Conservation (phyloP, 1,140 invertebrate species). For the Cydia fagiglandana region DNA sequence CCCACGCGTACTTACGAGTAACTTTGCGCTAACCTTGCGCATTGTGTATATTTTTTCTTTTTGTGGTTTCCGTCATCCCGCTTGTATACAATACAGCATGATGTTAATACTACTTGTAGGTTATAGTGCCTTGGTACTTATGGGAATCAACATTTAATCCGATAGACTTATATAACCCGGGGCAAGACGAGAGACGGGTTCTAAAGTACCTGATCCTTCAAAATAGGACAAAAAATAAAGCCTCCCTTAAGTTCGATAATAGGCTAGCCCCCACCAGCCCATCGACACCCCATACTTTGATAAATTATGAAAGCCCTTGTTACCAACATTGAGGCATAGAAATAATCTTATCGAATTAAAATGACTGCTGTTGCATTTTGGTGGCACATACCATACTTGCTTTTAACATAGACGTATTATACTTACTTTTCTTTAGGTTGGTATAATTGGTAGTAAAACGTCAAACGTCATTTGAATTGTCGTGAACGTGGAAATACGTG, state of each 20-base stretch:
- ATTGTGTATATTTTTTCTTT: neutral
- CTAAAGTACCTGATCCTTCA: neutral
- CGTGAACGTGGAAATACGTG: too few relatives aligned
- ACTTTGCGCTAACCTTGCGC: too few relatives aligned
- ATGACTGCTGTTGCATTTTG: too few relatives aligned
- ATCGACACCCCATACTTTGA: too few relatives aligned
- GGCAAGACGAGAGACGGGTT: neutral
- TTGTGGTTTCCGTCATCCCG: neutral
- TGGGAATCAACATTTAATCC: neutral
- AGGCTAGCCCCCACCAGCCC: neutral
- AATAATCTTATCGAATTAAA: too few relatives aligned
- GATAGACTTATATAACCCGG: neutral
- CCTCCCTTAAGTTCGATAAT: neutral
- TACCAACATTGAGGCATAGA: too few relatives aligned
- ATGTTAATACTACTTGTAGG: neutral
- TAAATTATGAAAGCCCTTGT: too few relatives aligned
- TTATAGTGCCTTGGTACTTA: slow-evolving; percentile 1
- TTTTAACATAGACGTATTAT: too few relatives aligned
- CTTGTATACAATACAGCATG: neutral
- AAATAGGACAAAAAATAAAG: neutral
- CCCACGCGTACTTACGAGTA: neutral
- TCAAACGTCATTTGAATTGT: too few relatives aligned
- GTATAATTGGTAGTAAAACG: too few relatives aligned
- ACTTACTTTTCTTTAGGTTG: too few relatives aligned
- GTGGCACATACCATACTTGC: too few relatives aligned